These are phyloP conservation scores for Oceanodroma leucorhoa DNA, from an alignment of 2,797 vertebrate species.

Conservation along the genomic window DNA sequence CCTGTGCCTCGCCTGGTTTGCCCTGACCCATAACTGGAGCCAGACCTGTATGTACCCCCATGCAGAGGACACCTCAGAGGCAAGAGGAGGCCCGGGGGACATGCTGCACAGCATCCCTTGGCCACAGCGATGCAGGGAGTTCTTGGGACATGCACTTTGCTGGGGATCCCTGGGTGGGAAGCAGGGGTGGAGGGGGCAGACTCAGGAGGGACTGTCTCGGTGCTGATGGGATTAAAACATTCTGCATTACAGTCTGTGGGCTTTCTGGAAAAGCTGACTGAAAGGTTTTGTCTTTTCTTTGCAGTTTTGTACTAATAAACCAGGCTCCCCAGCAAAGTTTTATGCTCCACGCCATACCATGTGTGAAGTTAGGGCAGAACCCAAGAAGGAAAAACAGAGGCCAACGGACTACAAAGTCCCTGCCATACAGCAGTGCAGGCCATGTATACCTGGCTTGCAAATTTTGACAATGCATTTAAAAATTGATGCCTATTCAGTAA, in stretches of 20 bases:
- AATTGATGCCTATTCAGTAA: neutral
- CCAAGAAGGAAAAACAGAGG: neutral
- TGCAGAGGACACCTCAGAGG: neutral
- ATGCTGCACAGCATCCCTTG: neutral
- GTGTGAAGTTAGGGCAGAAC: neutral
- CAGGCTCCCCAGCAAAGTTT: neutral
- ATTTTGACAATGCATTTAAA: neutral
- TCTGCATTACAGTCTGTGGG: neutral
- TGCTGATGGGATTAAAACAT: neutral
- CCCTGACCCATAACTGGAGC: neutral
- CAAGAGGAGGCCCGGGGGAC: neutral
- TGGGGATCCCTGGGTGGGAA: neutral
- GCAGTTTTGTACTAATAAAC: neutral
- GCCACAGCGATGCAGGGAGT: fast-evolving
- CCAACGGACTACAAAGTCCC: neutral
- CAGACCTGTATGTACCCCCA: neutral
- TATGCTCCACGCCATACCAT: fast-evolving
- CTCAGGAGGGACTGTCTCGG: neutral
- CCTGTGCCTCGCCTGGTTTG: neutral
- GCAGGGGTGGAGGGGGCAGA: no score
- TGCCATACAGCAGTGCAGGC: neutral
- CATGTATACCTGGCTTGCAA: neutral
- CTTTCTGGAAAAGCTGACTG: neutral
- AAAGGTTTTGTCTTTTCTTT: neutral
- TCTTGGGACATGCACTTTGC: neutral